Percentiles rank a stretch among this genome's conserved stretches.
These are phyloP conservation scores for Diadegma fenestrale DNA, from an alignment of 2,888 invertebrate genomes.

Conservation along the genomic window DNA sequence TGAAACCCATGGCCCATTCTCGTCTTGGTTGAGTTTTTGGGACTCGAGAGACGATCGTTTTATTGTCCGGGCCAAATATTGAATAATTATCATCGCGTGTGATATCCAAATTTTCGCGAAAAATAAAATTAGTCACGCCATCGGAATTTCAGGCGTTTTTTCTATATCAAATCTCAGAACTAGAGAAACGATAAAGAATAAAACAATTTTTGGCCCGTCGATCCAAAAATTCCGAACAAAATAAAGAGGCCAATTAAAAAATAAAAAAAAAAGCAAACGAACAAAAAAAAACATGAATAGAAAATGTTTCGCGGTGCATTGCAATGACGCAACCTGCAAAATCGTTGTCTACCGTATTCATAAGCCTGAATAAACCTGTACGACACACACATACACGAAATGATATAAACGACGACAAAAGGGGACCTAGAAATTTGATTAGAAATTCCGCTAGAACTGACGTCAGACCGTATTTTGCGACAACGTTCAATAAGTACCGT, in stretches of 20 bases:
- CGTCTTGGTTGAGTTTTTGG: too few species aligned
- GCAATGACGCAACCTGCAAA: too few species aligned
- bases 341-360: not conserved
- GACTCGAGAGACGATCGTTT: not conserved
- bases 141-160: not conserved
- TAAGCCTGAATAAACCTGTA: not conserved
- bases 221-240: not conserved
- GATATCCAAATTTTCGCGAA: not conserved
- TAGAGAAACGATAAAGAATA: too few species aligned
- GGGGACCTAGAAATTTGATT: constrained; percentile 55
- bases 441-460: constrained; percentile 57
- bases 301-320: too few species aligned
- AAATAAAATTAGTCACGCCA: not conserved
- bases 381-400: not conserved
- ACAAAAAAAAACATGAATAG: too few species aligned
- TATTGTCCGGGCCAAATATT: too few species aligned
- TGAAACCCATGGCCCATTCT: too few species aligned
- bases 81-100: too few species aligned
- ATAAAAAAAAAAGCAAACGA: not conserved
- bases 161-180: too few species aligned
- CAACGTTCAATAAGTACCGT: not conserved
- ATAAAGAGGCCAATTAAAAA: not conserved
- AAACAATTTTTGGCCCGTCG: not conserved
- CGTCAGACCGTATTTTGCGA: constrained; percentile 41
- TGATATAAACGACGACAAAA: constrained; percentile 19